Conservation (phyloP, 2,797 vertebrate genomes). For the Notolepis coatsorum region DNA sequence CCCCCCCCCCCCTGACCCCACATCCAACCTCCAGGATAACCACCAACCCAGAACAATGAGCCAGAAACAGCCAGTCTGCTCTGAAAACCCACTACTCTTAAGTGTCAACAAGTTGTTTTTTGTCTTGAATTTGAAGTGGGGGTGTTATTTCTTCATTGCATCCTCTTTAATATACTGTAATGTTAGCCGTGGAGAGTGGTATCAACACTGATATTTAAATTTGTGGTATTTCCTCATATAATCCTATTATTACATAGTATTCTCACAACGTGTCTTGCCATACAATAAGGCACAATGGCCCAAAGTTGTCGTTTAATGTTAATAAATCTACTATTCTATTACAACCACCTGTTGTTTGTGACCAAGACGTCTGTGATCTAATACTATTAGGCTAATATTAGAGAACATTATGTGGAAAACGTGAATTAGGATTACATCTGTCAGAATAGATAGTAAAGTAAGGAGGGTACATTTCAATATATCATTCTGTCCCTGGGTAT, state of each 20-base stretch:
- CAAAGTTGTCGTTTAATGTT: too few species aligned
- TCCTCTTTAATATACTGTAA: not conserved
- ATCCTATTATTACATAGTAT: not conserved
- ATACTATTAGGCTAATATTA: too few species aligned
- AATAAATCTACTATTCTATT: too few species aligned
- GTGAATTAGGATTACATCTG: too few species aligned
- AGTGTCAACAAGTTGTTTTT: conserved; percentile 15
- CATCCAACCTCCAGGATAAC: conserved; percentile 63
- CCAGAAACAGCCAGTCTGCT: conserved; percentile 51
- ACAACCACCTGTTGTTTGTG: too few species aligned
- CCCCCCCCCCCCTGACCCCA: conserved; percentile 45
- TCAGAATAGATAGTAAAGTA: conserved; percentile 3
- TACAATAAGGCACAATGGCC: too few species aligned
- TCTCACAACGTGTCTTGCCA: too few species aligned
- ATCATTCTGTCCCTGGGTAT: conserved; percentile 1
- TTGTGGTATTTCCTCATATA: not conserved
- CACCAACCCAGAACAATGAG: conserved; percentile 74
- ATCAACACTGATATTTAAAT: not conserved
- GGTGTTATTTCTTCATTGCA: not conserved
- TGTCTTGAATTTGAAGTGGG: conserved; percentile 15
- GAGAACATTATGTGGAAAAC: too few species aligned
- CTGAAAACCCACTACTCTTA: conserved; percentile 29
- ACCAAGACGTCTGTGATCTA: too few species aligned
- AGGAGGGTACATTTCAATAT: not conserved
- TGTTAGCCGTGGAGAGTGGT: not conserved